Percentiles rank a stretch among this genome's conserved stretches.
phyloP scores from a whole-genome alignment of 23 tunicate genomes.

The Trididemnum miniatum region DNA sequence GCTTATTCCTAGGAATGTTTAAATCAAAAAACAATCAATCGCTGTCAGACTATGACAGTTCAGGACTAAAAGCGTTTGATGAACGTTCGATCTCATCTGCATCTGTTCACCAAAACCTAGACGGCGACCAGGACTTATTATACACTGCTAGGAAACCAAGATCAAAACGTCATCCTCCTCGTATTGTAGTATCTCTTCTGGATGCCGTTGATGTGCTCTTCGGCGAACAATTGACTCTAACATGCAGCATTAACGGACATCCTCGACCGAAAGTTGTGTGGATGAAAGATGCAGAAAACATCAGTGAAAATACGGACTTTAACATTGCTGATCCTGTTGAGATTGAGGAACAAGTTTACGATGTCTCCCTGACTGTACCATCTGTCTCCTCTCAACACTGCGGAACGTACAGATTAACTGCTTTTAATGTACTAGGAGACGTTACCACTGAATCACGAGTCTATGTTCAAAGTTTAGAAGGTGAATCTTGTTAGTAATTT shows the following conservation, averaged over 20 bases:
- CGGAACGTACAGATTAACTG: slow-evolving; percentile 72
- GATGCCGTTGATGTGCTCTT: slow-evolving; percentile 13
- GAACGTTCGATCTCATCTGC: background rate
- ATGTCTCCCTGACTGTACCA: background rate
- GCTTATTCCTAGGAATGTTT: background rate
- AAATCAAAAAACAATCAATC: background rate
- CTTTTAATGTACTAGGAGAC: slow-evolving; percentile 68
- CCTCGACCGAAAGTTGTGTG: slow-evolving; percentile 74
- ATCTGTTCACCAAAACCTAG: background rate
- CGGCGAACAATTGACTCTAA: slow-evolving; percentile 31
- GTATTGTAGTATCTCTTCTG: slow-evolving; percentile 20
- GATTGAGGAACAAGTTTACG: background rate
- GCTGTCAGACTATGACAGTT: background rate
- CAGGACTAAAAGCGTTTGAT: background rate
- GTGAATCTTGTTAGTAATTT: background rate
- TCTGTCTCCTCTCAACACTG: slow-evolving; percentile 16
- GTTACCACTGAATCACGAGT: slow-evolving; percentile 12
- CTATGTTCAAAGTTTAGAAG: background rate
- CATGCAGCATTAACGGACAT: slow-evolving; percentile 62
- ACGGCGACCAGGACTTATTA: background rate
- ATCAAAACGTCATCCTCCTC: slow-evolving; percentile 13
- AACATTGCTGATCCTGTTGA: background rate
- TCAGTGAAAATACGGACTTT: slow-evolving; percentile 18
- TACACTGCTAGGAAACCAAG: background rate
- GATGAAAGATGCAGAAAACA: slow-evolving; percentile 69